Percentiles rank a stretch among this genome's conserved stretches.
Conservation (phyloP, 1,140 invertebrate species). For the Drosophila oshimai region DNA sequence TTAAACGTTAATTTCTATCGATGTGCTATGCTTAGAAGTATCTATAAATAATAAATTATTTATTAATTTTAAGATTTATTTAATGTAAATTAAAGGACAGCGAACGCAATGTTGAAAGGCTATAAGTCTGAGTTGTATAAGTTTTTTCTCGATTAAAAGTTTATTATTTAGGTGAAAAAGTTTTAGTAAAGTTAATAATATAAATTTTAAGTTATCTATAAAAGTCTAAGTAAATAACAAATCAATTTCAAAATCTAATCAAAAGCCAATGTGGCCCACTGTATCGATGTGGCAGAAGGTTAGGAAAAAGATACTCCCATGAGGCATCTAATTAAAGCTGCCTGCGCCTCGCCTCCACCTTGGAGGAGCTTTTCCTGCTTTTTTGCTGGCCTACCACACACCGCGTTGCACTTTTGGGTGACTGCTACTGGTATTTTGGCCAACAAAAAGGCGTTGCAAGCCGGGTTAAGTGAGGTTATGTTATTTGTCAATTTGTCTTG, state of each 20-base stretch:
- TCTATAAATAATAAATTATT: too few species aligned
- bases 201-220: too few species aligned
- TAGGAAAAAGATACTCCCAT: conserved; percentile 42
- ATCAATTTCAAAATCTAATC: neutral
- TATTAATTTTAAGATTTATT: too few species aligned
- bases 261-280: conserved; percentile 7
- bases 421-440: conserved; percentile 44
- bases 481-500: conserved; percentile 81
- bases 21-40: too few species aligned
- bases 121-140: too few species aligned
- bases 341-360: conserved; percentile 17
- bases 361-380: conserved; percentile 18
- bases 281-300: conserved; percentile 5
- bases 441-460: conserved; percentile 65
- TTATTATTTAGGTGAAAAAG: neutral
- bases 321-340: conserved; percentile 69
- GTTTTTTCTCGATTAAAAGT: too few species aligned
- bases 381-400: conserved; percentile 30
- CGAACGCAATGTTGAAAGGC: too few species aligned
- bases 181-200: neutral
- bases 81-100: too few species aligned
- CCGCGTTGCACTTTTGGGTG: conserved; percentile 15
- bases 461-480: conserved; percentile 75
- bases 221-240: too few species aligned
- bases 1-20: too few species aligned